Conservation (phyloP, 2,797 vertebrate genomes). For the Gobionotothen gibberifrons region DNA sequence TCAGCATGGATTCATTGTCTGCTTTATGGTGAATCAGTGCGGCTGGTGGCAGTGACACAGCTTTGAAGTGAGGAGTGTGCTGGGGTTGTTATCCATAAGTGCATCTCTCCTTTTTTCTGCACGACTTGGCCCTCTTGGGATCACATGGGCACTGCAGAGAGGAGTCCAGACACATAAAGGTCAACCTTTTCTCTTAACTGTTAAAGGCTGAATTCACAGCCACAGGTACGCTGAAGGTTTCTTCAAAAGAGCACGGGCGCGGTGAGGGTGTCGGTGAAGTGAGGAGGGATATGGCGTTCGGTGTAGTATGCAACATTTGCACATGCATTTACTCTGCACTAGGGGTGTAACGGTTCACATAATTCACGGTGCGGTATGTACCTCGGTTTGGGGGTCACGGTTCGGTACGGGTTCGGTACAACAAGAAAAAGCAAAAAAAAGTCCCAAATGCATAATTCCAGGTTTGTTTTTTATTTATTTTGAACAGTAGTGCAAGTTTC, state of each 20-base stretch:
- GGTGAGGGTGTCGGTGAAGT: constrained; percentile 10
- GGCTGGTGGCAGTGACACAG: constrained; percentile 57
- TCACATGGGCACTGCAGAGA: constrained; percentile 40
- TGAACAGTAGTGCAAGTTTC: too few relatives aligned
- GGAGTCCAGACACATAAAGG: constrained; percentile 51
- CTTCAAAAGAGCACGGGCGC: constrained; percentile 28
- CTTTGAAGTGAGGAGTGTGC: constrained; percentile 65
- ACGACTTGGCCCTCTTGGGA: constrained; percentile 22
- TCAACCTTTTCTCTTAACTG: constrained; percentile 59
- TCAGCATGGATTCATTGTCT: constrained; percentile 69
- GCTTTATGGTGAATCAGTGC: constrained; percentile 62
- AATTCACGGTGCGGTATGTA: too few relatives aligned
- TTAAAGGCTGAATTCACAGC: constrained; percentile 34
- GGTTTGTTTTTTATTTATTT: too few relatives aligned
- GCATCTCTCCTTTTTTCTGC: constrained; percentile 61
- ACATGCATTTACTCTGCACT: constrained; percentile 31
- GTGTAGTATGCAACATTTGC: constrained; percentile 24
- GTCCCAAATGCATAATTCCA: too few relatives aligned
- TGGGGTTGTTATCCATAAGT: constrained; percentile 66
- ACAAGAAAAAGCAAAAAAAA: too few relatives aligned
- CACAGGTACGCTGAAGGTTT: constrained; percentile 14
- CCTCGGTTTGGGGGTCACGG: too few relatives aligned
- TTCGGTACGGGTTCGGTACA: too few relatives aligned
- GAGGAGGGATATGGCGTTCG: constrained; percentile 24
- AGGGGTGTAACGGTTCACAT: too few relatives aligned